Evolutionary conservation across 2,797 vertebrate species (phyloP).

Genomic region (Urocyon cinereoargenteus): DNA sequence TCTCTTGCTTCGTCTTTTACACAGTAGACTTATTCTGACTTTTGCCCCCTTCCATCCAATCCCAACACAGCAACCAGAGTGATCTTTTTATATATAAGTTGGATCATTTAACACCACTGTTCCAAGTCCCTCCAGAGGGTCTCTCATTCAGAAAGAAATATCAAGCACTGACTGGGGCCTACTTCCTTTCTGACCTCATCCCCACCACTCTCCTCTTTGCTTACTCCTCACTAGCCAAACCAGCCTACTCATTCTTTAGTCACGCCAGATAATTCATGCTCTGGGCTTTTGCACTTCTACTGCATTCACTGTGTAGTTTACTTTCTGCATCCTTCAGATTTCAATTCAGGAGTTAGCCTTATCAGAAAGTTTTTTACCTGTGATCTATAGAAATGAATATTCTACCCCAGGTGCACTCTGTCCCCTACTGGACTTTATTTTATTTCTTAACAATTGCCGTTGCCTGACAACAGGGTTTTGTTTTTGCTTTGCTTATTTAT

Average conservation of each 20-base stretch:
- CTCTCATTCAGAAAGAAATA: constrained; percentile 32
- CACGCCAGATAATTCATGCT: constrained; percentile 1
- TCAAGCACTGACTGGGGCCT: not conserved
- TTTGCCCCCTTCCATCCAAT: not conserved
- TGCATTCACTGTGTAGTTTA: not conserved
- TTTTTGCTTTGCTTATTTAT: constrained; percentile 41
- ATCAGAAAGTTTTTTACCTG: constrained; percentile 1
- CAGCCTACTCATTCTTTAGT: constrained; percentile 14
- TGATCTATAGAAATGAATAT: not conserved
- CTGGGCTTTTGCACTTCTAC: not conserved
- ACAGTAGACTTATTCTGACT: not conserved
- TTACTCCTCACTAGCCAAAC: not conserved
- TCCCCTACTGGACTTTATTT: not conserved
- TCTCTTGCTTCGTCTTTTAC: not conserved
- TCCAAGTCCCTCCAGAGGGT: not conserved
- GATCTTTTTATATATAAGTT: not conserved
- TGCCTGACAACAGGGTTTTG: not conserved
- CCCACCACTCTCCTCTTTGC: not conserved
- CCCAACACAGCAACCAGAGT: not conserved
- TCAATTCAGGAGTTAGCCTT: not conserved
- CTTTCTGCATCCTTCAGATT: constrained; percentile 15
- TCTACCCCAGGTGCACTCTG: not conserved
- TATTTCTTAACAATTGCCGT: constrained; percentile 23
- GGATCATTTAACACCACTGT: not conserved
- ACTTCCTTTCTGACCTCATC: constrained; percentile 47